Conservation (phyloP, 2,888 invertebrate genomes). For the Lepidocyrtinus sp. region DNA sequence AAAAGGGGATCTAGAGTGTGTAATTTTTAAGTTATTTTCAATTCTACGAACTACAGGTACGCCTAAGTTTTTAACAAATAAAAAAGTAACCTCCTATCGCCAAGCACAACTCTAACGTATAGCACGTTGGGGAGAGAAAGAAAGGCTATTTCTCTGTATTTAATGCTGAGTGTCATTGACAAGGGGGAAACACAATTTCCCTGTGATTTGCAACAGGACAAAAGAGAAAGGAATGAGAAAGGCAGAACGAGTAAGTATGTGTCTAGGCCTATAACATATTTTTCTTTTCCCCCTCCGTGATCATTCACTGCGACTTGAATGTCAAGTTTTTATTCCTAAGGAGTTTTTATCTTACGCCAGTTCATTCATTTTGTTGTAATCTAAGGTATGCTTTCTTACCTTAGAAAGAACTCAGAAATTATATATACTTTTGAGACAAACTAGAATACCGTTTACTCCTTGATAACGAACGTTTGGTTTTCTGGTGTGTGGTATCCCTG, state of each 20-base stretch:
- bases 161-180: constrained; percentile 46
- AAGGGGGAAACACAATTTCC: constrained; percentile 59
- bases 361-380: neutral
- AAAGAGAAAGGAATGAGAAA: constrained; percentile 1
- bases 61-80: too few relatives aligned
- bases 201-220: constrained; percentile 56
- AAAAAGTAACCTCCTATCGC: too few relatives aligned
- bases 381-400: neutral
- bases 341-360: neutral
- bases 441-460: neutral
- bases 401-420: constrained; percentile 7
- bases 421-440: neutral
- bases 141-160: constrained; percentile 4
- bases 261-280: neutral
- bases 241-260: neutral
- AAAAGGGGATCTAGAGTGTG: constrained; percentile 36
- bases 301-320: constrained; percentile 54
- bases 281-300: constrained; percentile 41
- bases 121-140: neutral
- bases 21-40: constrained; percentile 39
- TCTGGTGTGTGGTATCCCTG: neutral
- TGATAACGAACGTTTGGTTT: constrained; percentile 5
- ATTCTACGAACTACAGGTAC: constrained; percentile 27
- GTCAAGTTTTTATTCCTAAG: constrained; percentile 29
- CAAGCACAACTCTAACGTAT: neutral